Percentiles rank a stretch among this genome's conserved stretches.
Evolutionary conservation across 1,140 invertebrate species (phyloP).

Genomic region (Cheumatopsyche charites): DNA sequence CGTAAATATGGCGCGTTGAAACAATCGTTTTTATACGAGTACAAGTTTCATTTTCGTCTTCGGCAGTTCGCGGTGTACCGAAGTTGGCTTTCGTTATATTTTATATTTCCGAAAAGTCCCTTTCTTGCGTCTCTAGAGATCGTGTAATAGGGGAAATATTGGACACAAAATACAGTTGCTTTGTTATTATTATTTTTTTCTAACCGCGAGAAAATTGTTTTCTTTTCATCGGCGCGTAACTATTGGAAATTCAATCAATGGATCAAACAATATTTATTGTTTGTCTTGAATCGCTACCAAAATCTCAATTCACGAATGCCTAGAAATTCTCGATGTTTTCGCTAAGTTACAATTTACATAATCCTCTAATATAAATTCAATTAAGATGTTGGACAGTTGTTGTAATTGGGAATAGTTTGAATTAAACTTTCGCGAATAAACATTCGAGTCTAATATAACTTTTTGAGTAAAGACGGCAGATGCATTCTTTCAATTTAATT

Average conservation of each 20-base stretch:
- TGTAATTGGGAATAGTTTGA: too few relatives aligned
- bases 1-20: not conserved
- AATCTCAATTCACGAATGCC: not conserved
- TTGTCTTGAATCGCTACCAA: too few relatives aligned
- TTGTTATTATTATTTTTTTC: conserved; percentile 7
- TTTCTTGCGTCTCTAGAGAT: not conserved
- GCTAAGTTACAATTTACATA: too few relatives aligned
- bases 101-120: not conserved
- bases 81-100: not conserved
- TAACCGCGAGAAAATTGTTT: conserved; percentile 8
- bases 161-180: not conserved
- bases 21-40: not conserved
- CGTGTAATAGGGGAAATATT: not conserved
- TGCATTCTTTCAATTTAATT: too few relatives aligned
- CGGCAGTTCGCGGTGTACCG: too few relatives aligned
- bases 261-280: too few relatives aligned
- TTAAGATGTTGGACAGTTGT: too few relatives aligned
- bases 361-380: too few relatives aligned
- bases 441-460: too few relatives aligned
- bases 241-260: not conserved
- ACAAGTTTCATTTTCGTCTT: not conserved
- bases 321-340: too few relatives aligned
- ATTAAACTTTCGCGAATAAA: too few relatives aligned
- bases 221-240: conserved; percentile 6
- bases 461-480: too few relatives aligned